Conservation (phyloP, 2,797 vertebrate species). For the Coilia nasus region DNA sequence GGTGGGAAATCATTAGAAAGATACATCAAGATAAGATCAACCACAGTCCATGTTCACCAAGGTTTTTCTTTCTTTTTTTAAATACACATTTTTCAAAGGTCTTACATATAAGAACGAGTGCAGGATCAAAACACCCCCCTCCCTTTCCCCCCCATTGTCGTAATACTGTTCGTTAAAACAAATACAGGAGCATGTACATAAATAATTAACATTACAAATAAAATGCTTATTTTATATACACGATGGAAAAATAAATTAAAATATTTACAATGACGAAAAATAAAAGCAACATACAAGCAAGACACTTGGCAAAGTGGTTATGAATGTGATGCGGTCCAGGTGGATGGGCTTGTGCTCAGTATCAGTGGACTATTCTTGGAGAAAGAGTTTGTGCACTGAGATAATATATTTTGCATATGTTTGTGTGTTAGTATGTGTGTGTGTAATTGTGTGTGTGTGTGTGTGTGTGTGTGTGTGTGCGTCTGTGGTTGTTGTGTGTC, state of each 20-base stretch:
- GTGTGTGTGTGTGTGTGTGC: slow-evolving; percentile 37
- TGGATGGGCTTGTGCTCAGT: slow-evolving; percentile 58
- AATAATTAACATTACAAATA: slow-evolving; percentile 65
- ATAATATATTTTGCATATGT: slow-evolving; percentile 13
- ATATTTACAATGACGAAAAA: slow-evolving; percentile 74
- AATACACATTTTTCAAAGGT: slow-evolving; percentile 70
- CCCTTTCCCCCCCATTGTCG: slow-evolving; percentile 50
- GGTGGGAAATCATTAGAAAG: slow-evolving; percentile 57
- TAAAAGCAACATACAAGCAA: slow-evolving; percentile 78
- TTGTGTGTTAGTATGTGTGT: slow-evolving; percentile 38
- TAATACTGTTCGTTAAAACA: slow-evolving; percentile 72
- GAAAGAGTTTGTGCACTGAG: slow-evolving; percentile 30
- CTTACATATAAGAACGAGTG: slow-evolving; percentile 70
- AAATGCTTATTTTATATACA: slow-evolving; percentile 67
- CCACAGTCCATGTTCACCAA: slow-evolving; percentile 62
- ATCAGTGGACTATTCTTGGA: slow-evolving; percentile 25
- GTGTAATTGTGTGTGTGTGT: slow-evolving; percentile 27
- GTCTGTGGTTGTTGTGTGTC: slow-evolving; percentile 37
- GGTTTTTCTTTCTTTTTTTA: slow-evolving; percentile 55
- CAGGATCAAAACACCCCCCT: slow-evolving; percentile 59
- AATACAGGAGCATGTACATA: slow-evolving; percentile 54
- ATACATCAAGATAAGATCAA: slow-evolving; percentile 63
- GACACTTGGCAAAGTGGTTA: slow-evolving; percentile 66
- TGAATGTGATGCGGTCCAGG: slow-evolving; percentile 51
- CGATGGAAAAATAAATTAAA: slow-evolving; percentile 72